phyloP scores from a whole-genome alignment of 2,113 vertebrate species.

The Microtus pennsylvanicus region DNA sequence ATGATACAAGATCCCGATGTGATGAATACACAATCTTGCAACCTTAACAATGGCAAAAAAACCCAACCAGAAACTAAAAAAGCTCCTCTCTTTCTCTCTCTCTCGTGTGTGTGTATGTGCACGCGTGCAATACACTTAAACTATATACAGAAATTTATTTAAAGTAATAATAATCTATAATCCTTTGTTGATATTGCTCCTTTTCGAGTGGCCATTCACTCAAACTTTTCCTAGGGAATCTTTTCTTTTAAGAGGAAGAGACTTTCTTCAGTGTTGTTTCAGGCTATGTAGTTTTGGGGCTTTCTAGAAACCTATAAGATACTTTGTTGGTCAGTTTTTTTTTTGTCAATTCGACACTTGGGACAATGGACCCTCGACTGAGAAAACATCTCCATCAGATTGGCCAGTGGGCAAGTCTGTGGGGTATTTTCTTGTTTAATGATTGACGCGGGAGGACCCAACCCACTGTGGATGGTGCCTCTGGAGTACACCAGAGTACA shows the following conservation, averaged over 20 bases:
- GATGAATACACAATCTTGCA: not conserved
- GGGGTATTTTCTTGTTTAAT: not conserved
- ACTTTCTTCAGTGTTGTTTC: not conserved
- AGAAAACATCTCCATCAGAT: not conserved
- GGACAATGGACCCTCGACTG: not conserved
- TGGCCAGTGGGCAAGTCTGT: not conserved
- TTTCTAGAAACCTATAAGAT: slow-evolving; percentile 22
- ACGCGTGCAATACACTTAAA: not conserved
- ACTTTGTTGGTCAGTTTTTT: not conserved
- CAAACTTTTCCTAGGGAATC: not conserved
- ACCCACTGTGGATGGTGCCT: not conserved
- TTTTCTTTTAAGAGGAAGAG: not conserved
- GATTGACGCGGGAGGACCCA: not conserved
- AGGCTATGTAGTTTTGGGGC: slow-evolving; percentile 5
- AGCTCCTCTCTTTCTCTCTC: not conserved
- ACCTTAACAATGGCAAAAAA: not conserved
- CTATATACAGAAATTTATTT: slow-evolving; percentile 35
- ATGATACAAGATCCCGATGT: not conserved
- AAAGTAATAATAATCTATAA: not conserved
- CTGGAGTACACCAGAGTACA: not conserved
- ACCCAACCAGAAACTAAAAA: no score
- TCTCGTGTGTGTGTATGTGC: not conserved
- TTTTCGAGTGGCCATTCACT: not conserved
- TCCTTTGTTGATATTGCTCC: not conserved
- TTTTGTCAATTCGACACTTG: not conserved